A percentile compares a stretch with the other conserved stretches of the same genome.
Conservation (phyloP, 1,140 invertebrate genomes). For the Cyclina sinensis region DNA sequence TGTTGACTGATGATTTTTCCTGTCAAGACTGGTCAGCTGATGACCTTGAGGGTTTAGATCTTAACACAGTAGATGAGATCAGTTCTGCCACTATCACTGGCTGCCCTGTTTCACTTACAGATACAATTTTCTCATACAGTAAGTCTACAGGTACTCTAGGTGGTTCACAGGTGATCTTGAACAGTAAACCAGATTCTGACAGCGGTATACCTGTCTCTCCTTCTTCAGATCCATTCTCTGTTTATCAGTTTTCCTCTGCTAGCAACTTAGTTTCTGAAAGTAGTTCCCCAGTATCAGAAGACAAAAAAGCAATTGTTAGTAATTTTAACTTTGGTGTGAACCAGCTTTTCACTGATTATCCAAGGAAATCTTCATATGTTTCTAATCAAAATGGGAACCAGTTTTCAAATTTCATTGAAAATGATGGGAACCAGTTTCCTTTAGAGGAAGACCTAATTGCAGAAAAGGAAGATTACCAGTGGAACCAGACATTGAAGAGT, state of each 20-base stretch:
- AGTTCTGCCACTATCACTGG: neutral
- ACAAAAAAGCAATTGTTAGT: neutral
- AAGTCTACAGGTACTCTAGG: neutral
- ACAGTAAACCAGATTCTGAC: neutral
- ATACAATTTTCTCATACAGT: neutral
- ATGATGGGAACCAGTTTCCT: conserved; percentile 7
- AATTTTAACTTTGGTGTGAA: neutral
- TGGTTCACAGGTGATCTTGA: neutral
- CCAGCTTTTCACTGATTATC: conserved; percentile 1
- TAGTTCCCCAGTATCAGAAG: neutral
- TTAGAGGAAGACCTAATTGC: conserved; percentile 4
- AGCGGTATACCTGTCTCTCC: neutral
- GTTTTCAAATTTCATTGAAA: neutral
- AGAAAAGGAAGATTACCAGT: conserved; percentile 29
- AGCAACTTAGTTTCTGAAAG: neutral
- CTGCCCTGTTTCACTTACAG: neutral
- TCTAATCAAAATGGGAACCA: neutral
- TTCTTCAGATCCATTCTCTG: neutral
- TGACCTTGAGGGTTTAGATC: neutral
- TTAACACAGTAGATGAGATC: neutral
- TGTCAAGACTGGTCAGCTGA: conserved; percentile 7
- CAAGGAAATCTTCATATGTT: neutral
- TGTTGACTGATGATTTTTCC: neutral
- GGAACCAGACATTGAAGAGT: conserved; percentile 51
- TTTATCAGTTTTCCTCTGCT: neutral